Conservation (phyloP, 2,113 vertebrate species). For the Pseudorhombus dupliciocellatus region DNA sequence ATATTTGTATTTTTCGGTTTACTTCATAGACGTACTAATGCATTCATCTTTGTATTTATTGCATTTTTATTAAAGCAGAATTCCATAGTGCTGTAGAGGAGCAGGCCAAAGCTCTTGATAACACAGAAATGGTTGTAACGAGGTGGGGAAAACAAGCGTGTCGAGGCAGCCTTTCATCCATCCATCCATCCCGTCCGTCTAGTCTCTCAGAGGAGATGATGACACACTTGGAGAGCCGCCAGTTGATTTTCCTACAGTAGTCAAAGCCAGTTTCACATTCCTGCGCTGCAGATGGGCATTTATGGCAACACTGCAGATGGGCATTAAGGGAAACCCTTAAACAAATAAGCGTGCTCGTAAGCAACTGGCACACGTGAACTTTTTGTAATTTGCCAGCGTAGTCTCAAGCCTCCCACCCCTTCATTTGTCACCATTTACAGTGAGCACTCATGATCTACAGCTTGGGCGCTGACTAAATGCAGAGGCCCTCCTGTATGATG, state of each 20-base stretch:
- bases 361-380: slow-evolving; percentile 55
- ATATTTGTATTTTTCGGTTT: no score
- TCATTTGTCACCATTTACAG: slow-evolving; percentile 57
- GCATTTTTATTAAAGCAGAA: no score
- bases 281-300: slow-evolving; percentile 67
- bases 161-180: slow-evolving; percentile 64
- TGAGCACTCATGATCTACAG: slow-evolving; percentile 51
- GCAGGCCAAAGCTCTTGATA: slow-evolving; percentile 66
- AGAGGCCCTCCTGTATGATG: slow-evolving; percentile 26
- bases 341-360: slow-evolving; percentile 63
- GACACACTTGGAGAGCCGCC: slow-evolving; percentile 69
- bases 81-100: slow-evolving; percentile 28
- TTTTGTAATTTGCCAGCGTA: slow-evolving; percentile 52
- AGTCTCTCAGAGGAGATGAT: slow-evolving; percentile 58
- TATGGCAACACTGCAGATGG: slow-evolving; percentile 58
- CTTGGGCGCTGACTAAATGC: slow-evolving; percentile 43
- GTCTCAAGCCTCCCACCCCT: slow-evolving; percentile 23
- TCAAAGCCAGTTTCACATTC: slow-evolving; percentile 55
- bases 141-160: slow-evolving; percentile 70
- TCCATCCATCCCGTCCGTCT: slow-evolving; percentile 42
- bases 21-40: no score
- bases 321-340: slow-evolving; percentile 62
- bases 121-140: slow-evolving; percentile 67
- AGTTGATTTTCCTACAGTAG: slow-evolving; percentile 51
- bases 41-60: no score